Evolutionary conservation across 2,888 invertebrate genomes (phyloP).

Genomic region (Patella depressa): DNA sequence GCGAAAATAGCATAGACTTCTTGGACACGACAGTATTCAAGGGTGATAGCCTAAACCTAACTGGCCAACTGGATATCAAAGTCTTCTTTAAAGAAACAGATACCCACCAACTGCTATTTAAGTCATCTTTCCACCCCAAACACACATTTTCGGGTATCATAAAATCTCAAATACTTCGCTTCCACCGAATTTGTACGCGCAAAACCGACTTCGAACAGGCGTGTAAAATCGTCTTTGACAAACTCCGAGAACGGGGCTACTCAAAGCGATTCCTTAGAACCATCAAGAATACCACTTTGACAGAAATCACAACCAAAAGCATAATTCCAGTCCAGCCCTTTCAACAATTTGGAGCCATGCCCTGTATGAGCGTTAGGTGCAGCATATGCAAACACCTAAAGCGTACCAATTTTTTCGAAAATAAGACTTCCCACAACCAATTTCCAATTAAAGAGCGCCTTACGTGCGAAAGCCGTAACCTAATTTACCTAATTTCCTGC

Average conservation of each 20-base stretch:
- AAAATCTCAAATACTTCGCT: not conserved
- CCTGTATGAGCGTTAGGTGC: too few relatives aligned
- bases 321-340: not conserved
- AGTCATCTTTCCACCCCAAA: not conserved
- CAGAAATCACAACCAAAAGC: not conserved
- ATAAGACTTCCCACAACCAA: too few relatives aligned
- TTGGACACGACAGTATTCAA: slow-evolving; percentile 7
- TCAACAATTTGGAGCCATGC: too few relatives aligned
- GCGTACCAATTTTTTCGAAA: too few relatives aligned
- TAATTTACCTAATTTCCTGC: not conserved
- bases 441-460: not conserved
- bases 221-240: not conserved
- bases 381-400: too few relatives aligned
- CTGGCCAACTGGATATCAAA: not conserved
- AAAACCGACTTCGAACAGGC: not conserved
- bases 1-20: not conserved
- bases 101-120: not conserved
- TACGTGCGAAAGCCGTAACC: not conserved
- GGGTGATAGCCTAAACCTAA: not conserved
- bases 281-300: not conserved
- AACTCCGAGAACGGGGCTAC: not conserved
- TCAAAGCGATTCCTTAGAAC: not conserved
- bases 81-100: not conserved
- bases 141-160: not conserved
- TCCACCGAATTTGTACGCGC: not conserved